Evolutionary conservation across 2,797 vertebrate genomes (phyloP).

Genomic region (Tauraco hartlaubi): DNA sequence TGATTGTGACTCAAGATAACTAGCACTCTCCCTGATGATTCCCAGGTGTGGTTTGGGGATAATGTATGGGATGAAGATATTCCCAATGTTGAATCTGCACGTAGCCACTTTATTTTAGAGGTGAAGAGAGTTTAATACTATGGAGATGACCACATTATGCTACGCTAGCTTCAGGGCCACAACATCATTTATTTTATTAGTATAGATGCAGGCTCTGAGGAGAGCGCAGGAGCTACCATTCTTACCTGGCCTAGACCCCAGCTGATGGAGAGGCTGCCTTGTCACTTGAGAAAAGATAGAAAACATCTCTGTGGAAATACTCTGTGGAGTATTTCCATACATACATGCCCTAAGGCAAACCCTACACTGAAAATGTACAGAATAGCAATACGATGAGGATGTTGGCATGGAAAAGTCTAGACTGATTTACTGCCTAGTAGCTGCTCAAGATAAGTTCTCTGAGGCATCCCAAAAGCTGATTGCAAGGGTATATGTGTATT

Average conservation of each 20-base stretch:
- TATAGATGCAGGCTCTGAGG: not conserved
- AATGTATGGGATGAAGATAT: not conserved
- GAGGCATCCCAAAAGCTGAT: not conserved
- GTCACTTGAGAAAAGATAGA: not conserved
- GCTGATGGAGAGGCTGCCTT: not conserved
- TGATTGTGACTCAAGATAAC: conserved; percentile 65
- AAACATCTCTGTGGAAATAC: not conserved
- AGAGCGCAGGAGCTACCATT: not conserved
- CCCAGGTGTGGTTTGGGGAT: conserved; percentile 44
- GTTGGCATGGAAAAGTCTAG: not conserved
- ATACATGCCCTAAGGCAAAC: not conserved
- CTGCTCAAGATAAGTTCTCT: not conserved
- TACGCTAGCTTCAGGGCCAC: not conserved
- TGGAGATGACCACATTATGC: not conserved
- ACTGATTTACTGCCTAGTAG: not conserved
- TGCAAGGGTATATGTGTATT: not conserved
- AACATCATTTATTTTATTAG: not conserved
- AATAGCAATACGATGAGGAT: not conserved
- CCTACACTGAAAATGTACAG: not conserved
- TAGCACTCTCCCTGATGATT: conserved; percentile 40
- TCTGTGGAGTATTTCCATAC: not conserved
- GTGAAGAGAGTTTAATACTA: not conserved
- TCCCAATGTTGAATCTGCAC: not conserved
- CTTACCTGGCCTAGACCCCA: not conserved
- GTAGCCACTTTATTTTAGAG: not conserved